Percentiles rank a stretch among this genome's conserved stretches.
Evolutionary conservation across 2,888 invertebrate genomes (phyloP).

Genomic region (Platypus cylindrus): DNA sequence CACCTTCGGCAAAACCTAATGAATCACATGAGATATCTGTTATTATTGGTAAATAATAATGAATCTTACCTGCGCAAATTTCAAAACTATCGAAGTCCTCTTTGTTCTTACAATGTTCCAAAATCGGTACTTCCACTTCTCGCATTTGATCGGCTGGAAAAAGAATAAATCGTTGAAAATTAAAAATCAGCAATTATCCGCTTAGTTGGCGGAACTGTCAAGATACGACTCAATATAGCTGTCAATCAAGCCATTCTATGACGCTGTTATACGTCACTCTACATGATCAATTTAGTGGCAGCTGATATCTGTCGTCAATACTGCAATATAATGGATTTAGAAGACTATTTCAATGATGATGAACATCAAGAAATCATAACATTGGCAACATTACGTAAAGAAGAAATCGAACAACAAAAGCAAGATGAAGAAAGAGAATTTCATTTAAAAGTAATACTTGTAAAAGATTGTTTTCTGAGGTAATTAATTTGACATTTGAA

Average conservation of each 20-base stretch:
- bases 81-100: conserved; percentile 53
- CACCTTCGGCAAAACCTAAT: conserved; percentile 53
- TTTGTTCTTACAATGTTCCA: conserved; percentile 49
- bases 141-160: conserved; percentile 62
- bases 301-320: too few relatives aligned
- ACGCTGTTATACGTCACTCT: too few relatives aligned
- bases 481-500: conserved; percentile 1
- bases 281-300: too few relatives aligned
- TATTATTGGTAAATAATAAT: too few relatives aligned
- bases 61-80: conserved; percentile 55
- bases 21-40: neutral
- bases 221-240: too few relatives aligned
- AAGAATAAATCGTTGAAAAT: too few relatives aligned
- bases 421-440: conserved; percentile 1
- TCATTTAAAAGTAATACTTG: conserved; percentile 4
- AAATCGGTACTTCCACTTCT: conserved; percentile 66
- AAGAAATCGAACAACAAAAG: conserved; percentile 2
- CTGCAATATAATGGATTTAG: too few relatives aligned
- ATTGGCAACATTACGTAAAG: conserved; percentile 5
- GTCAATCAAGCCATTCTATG: too few relatives aligned
- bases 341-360: conserved; percentile 7
- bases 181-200: too few relatives aligned
- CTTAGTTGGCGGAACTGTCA: too few relatives aligned
- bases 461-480: conserved; percentile 10
- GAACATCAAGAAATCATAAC: conserved; percentile 8